Evolutionary conservation across 2,797 vertebrate genomes (phyloP).

Genomic region (Euphonia xanthogaster): DNA sequence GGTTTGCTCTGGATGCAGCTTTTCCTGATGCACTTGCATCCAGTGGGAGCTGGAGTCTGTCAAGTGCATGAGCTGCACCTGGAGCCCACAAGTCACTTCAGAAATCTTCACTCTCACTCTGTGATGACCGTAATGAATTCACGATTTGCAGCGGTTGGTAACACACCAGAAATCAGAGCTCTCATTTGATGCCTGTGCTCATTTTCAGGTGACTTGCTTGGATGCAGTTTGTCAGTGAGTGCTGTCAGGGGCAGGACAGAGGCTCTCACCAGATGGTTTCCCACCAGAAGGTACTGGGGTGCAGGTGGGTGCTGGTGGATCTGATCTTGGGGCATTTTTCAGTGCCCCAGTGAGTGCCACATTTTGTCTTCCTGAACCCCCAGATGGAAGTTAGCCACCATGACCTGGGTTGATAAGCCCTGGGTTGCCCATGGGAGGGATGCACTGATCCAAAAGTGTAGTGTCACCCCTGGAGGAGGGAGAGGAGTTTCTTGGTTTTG

Average conservation of each 20-base stretch:
- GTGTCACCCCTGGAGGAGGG: not conserved
- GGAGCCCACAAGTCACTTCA: not conserved
- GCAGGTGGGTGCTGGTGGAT: no score
- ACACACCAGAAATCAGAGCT: not conserved
- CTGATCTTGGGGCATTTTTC: not conserved
- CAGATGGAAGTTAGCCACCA: not conserved
- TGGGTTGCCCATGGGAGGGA: not conserved
- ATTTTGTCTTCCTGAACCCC: not conserved
- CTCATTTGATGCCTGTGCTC: not conserved
- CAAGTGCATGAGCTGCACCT: not conserved
- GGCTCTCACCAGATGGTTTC: not conserved
- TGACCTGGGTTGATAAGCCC: fast-evolving
- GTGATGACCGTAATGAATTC: not conserved
- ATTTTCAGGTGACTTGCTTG: not conserved
- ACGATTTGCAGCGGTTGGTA: not conserved
- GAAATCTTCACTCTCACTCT: not conserved
- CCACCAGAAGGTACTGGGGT: fast-evolving
- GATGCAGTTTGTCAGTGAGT: not conserved
- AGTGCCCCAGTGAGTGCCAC: not conserved
- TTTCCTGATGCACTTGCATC: not conserved
- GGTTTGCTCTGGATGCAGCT: not conserved
- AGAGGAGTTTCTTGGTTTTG: not conserved
- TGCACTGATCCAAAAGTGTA: not conserved
- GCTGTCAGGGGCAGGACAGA: fast-evolving
- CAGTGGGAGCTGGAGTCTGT: not conserved